These are phyloP conservation scores for Pristionchus pacificus DNA, from an alignment of 1,140 invertebrate species.

Conservation along the genomic window DNA sequence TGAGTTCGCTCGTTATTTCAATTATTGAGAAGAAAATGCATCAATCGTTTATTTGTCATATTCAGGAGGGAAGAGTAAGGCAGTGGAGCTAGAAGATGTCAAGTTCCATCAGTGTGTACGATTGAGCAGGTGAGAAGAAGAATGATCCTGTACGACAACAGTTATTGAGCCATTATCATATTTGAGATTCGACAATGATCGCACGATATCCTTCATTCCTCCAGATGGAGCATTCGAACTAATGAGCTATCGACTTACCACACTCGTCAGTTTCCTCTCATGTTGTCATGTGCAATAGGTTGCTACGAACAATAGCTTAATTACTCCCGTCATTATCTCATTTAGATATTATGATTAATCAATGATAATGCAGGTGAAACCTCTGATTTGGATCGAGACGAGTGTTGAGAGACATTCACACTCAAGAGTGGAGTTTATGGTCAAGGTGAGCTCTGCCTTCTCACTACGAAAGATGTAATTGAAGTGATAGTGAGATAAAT, in stretches of 20 bases:
- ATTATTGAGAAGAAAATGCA: background rate
- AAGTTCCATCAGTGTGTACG: slow-evolving; percentile 66
- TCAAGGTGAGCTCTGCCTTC: slow-evolving; percentile 67
- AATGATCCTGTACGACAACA: too few species aligned
- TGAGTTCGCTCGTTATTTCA: slow-evolving; percentile 48
- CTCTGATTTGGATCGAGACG: slow-evolving; percentile 65
- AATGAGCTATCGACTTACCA: slow-evolving; percentile 64
- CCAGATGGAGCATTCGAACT: slow-evolving; percentile 65
- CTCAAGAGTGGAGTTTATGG: slow-evolving; percentile 78
- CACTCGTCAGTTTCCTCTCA: background rate
- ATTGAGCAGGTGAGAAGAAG: slow-evolving; percentile 43
- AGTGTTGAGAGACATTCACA: slow-evolving; percentile 62
- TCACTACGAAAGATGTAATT: background rate
- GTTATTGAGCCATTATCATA: too few species aligned
- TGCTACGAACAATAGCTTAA: background rate
- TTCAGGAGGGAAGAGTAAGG: slow-evolving; percentile 57
- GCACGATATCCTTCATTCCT: slow-evolving; percentile 65
- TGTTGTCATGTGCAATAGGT: background rate
- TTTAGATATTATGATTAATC: background rate
- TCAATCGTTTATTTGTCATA: background rate
- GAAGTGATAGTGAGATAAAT: background rate
- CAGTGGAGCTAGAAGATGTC: slow-evolving; percentile 65
- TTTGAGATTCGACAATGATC: slow-evolving; percentile 64
- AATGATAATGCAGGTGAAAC: slow-evolving; percentile 58
- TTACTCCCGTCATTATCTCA: too few species aligned